Evolutionary conservation across 2,113 vertebrate genomes (phyloP).

Genomic region (Morone saxatilis): DNA sequence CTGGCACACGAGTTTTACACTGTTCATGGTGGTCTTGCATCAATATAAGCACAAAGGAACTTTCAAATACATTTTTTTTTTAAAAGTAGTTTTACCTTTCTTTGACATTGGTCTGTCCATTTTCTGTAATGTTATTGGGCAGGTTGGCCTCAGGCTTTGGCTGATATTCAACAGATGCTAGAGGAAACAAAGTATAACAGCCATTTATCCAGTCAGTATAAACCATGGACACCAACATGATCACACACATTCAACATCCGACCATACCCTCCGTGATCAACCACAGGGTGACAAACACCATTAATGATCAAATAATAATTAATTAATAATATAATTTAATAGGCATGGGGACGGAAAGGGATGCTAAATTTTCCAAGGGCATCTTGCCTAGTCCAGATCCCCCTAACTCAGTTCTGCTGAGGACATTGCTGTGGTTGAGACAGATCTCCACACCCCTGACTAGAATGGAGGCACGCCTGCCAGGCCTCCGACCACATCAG

Average conservation of each 20-base stretch:
- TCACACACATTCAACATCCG: constrained; percentile 3
- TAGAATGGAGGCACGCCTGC: constrained; percentile 35
- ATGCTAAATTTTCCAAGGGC: background rate
- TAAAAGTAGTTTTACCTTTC: constrained; percentile 72
- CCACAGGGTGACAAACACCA: background rate
- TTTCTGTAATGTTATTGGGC: constrained; percentile 71
- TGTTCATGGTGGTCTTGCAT: constrained; percentile 34
- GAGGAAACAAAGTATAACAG: constrained; percentile 21
- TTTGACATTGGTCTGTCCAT: constrained; percentile 65
- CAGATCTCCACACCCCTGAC: constrained; percentile 37
- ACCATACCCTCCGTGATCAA: background rate
- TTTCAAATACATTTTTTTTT: background rate
- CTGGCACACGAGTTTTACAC: constrained; percentile 26
- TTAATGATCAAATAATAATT: background rate
- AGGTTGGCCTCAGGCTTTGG: constrained; percentile 65
- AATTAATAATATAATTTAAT: background rate
- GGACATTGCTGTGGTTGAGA: constrained; percentile 45
- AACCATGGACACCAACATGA: background rate
- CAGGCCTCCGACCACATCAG: constrained; percentile 64
- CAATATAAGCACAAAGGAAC: background rate
- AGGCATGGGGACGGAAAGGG: background rate
- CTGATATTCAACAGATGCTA: constrained; percentile 63
- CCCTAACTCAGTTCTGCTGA: constrained; percentile 12
- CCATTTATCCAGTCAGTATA: background rate
- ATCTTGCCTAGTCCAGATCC: constrained; percentile 6